phyloP scores from a whole-genome alignment of 2,113 vertebrate genomes.

The Neogobius melanostomus region DNA sequence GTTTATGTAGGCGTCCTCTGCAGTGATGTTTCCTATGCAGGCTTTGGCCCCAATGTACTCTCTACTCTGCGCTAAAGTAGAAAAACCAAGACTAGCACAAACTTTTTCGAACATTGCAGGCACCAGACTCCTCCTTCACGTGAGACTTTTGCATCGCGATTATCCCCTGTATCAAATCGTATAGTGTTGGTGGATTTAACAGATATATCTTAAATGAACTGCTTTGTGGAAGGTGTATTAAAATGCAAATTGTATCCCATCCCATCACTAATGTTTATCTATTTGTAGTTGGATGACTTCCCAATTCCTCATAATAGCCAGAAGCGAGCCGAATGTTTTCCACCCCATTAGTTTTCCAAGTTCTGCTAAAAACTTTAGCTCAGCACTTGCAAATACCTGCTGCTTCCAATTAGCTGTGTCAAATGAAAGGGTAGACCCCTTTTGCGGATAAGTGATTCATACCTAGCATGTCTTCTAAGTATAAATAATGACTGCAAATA shows the following conservation, averaged over 20 bases:
- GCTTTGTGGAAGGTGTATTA: too few species aligned
- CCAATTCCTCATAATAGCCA: background rate
- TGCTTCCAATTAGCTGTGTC: background rate
- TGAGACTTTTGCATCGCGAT: too few species aligned
- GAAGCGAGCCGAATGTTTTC: background rate
- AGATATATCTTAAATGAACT: too few species aligned
- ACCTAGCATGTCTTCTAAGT: slow-evolving; percentile 22
- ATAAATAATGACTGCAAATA: slow-evolving; percentile 16
- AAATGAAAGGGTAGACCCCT: slow-evolving; percentile 23
- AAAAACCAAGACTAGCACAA: background rate
- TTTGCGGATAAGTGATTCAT: slow-evolving; percentile 20
- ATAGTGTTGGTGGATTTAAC: too few species aligned
- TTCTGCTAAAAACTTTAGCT: background rate
- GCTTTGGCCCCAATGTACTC: slow-evolving; percentile 44
- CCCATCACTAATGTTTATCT: too few species aligned
- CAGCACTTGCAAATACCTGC: background rate
- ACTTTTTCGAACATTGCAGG: background rate
- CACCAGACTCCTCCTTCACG: background rate
- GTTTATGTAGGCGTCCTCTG: slow-evolving; percentile 62
- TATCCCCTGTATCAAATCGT: too few species aligned
- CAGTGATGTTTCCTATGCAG: slow-evolving; percentile 31
- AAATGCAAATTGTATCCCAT: too few species aligned
- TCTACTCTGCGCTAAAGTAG: slow-evolving; percentile 13
- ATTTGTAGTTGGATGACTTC: background rate
- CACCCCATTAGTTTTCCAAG: background rate